Evolutionary conservation across 92 coral and sea anemone species (phyloP).

Genomic region (Parazoanthus swiftii): DNA sequence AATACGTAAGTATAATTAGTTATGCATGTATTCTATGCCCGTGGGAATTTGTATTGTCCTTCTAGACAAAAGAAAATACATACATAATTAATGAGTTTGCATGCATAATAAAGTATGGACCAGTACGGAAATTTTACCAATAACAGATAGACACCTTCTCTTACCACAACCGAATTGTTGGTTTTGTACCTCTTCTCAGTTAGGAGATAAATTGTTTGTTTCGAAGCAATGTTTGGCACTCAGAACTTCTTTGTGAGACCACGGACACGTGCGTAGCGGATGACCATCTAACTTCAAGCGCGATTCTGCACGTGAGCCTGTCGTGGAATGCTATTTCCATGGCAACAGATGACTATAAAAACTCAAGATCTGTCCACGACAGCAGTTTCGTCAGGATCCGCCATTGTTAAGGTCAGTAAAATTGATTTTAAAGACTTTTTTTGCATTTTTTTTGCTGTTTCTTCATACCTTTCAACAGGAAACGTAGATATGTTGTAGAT

Average conservation of each 20-base stretch:
- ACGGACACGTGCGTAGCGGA: background rate
- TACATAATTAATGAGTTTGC: too few relatives aligned
- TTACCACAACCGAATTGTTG: background rate
- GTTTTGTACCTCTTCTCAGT: background rate
- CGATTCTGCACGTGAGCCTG: background rate
- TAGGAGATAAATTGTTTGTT: background rate
- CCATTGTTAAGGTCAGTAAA: conserved; percentile 9
- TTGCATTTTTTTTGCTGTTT: background rate
- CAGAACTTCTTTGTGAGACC: background rate
- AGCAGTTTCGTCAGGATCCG: background rate
- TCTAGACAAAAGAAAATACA: too few relatives aligned
- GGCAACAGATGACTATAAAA: background rate
- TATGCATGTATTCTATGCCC: too few relatives aligned
- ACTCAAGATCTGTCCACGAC: background rate
- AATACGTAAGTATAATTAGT: too few relatives aligned
- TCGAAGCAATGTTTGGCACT: background rate
- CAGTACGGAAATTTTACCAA: too few relatives aligned
- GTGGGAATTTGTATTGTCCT: too few relatives aligned
- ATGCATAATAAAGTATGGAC: too few relatives aligned
- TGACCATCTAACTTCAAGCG: background rate
- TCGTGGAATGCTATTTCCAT: background rate
- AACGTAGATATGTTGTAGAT: background rate
- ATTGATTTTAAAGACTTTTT: background rate
- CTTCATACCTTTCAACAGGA: background rate
- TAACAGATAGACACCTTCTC: background rate